Evolutionary conservation across 2,888 invertebrate species (phyloP).

Genomic region (Oligia fasciuncula): DNA sequence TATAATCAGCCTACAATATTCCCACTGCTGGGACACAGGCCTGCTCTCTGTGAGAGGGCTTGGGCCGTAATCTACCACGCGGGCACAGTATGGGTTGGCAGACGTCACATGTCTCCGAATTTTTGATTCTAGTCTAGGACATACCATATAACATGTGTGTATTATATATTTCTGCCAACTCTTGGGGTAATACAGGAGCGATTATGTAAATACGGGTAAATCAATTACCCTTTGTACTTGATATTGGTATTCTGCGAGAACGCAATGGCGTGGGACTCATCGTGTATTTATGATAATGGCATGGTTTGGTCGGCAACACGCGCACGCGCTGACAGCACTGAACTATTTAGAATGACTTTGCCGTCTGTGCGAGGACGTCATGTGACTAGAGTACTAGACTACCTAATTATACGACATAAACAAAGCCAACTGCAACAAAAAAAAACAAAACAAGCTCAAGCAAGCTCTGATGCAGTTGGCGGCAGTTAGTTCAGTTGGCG

Average conservation of each 20-base stretch:
- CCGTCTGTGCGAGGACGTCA: not conserved
- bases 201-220: not conserved
- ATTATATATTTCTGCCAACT: not conserved
- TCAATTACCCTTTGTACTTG: constrained; percentile 28
- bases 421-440: not conserved
- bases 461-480: not conserved
- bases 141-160: too few relatives aligned
- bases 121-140: not conserved
- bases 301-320: not conserved
- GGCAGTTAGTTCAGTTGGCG: not conserved
- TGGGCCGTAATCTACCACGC: not conserved
- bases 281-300: constrained; percentile 27
- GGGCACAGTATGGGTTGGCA: not conserved
- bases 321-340: not conserved
- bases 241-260: constrained; percentile 16
- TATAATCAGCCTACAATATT: too few relatives aligned
- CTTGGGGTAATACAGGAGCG: not conserved
- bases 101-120: not conserved
- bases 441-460: too few relatives aligned
- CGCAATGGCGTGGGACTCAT: not conserved
- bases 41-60: not conserved
- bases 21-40: not conserved
- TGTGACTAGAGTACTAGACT: not conserved
- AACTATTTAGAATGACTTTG: not conserved
- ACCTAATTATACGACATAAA: not conserved